Evolutionary conservation across 2,797 vertebrate genomes (phyloP).

Genomic region (Chiloscyllium punctatum): DNA sequence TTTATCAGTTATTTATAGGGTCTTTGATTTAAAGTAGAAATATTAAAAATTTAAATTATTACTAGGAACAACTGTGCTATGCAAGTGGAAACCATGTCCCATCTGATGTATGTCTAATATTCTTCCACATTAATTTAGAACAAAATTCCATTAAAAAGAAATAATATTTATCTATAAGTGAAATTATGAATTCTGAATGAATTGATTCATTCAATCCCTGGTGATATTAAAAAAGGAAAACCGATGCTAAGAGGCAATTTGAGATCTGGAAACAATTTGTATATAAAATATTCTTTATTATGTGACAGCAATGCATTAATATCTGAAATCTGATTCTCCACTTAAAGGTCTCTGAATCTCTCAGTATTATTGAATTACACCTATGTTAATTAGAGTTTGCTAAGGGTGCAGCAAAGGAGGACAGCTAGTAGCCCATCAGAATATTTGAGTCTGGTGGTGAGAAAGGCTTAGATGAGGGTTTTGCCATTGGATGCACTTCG

Average conservation of each 20-base stretch:
- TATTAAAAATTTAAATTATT: background rate
- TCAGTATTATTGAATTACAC: background rate
- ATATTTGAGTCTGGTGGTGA: background rate
- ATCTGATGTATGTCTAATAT: background rate
- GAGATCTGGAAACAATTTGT: background rate
- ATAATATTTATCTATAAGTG: background rate
- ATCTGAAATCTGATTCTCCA: background rate
- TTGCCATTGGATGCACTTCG: background rate
- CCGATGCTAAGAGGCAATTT: background rate
- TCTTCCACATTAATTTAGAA: background rate
- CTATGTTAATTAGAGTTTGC: background rate
- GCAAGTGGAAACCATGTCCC: background rate
- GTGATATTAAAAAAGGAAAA: background rate
- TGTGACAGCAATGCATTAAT: background rate
- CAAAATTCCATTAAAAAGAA: background rate
- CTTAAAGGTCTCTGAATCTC: background rate
- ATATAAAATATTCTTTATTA: background rate
- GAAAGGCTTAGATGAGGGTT: background rate
- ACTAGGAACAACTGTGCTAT: too few species aligned
- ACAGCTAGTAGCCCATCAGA: background rate
- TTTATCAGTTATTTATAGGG: background rate
- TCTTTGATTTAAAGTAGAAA: background rate
- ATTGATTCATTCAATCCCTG: background rate
- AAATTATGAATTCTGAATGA: background rate
- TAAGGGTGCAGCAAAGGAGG: background rate